These are phyloP conservation scores for Mamestra configurata DNA, from an alignment of 1,140 invertebrate genomes.

Conservation along the genomic window DNA sequence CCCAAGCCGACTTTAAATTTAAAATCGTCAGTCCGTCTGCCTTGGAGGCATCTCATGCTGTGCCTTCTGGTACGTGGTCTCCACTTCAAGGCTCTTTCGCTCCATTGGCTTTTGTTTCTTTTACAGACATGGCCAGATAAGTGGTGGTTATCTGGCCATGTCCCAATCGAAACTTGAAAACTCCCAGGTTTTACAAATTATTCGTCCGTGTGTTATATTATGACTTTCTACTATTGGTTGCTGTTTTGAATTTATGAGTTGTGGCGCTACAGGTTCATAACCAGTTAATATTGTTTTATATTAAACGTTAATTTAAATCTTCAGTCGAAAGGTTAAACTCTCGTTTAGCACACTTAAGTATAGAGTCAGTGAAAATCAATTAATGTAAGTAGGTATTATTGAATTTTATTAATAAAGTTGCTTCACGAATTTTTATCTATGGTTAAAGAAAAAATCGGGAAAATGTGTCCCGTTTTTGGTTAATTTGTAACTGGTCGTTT, in stretches of 20 bases:
- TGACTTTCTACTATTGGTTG: conserved; percentile 41
- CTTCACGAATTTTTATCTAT: not conserved
- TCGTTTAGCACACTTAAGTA: not conserved
- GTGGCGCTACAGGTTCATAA: conserved; percentile 31
- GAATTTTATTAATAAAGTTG: not conserved
- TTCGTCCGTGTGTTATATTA: conserved; percentile 11
- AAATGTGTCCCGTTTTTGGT: not conserved
- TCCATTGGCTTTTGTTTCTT: no score
- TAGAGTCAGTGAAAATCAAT: not conserved
- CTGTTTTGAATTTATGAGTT: conserved; percentile 45
- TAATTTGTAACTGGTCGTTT: no score
- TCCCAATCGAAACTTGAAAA: not conserved
- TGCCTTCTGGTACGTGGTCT: no score
- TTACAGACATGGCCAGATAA: no score
- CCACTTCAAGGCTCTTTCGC: no score
- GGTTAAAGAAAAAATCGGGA: not conserved
- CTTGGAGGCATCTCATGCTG: no score
- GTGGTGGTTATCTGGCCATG: no score
- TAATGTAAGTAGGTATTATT: no score
- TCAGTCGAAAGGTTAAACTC: not conserved
- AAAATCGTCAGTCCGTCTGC: no score
- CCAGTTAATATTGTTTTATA: conserved; percentile 31
- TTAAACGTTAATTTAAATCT: not conserved
- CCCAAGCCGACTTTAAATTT: no score
- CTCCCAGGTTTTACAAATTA: not conserved